Evolutionary conservation across 2,888 invertebrate genomes (phyloP).

Genomic region (Halictus quadricinctus): DNA sequence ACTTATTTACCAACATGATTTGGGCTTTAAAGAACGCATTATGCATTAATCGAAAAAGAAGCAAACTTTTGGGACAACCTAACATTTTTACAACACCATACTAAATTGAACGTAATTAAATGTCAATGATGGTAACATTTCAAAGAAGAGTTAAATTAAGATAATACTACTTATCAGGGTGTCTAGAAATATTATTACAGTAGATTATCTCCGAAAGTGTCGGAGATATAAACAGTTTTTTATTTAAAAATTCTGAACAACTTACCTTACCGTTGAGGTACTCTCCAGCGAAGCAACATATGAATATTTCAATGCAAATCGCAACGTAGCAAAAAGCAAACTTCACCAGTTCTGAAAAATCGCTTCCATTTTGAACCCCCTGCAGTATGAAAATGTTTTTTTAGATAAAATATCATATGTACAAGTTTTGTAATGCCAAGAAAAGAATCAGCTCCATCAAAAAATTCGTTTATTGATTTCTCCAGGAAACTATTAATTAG

Average conservation of each 20-base stretch:
- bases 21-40: no score
- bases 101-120: no score
- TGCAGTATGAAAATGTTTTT: conserved; percentile 25
- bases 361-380: conserved; percentile 45
- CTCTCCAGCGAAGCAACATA: conserved; percentile 67
- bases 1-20: no score
- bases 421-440: not conserved
- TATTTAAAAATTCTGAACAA: not conserved
- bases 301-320: conserved; percentile 52
- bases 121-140: no score
- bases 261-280: conserved; percentile 63
- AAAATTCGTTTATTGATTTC: not conserved
- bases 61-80: no score
- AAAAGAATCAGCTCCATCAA: not conserved
- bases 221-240: no score
- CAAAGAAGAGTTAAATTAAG: no score
- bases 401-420: not conserved
- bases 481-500: not conserved
- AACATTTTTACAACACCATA: no score
- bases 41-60: no score
- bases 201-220: no score
- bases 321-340: conserved; percentile 47
- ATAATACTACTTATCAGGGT: no score
- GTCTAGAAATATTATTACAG: no score
- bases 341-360: conserved; percentile 44